Evolutionary conservation across 2,888 invertebrate species (phyloP), one percentile per base, ranked within the genome.

Genomic region (Sceliomorpha sp.): DNA sequence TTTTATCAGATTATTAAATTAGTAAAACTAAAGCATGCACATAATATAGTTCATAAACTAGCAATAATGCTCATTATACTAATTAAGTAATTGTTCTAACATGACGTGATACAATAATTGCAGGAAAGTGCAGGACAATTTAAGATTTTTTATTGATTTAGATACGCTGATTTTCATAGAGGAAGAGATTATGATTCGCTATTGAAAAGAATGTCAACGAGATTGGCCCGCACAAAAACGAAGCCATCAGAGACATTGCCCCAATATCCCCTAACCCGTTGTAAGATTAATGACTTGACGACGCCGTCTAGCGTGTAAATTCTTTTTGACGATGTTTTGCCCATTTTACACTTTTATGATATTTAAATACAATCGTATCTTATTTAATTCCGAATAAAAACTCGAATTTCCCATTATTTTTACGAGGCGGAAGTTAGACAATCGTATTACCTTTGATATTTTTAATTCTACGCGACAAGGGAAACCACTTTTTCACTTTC

Each of bases 241-340:
- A 14, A 26, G n/a, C 39, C 56, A 58, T 66, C 64, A 58, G 51
- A 58, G 51, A 45, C 53, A 34, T 66, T 51, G 58, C 32, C 53
- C 58, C 51, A 66, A 59, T 66, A 59, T 58, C 50, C 50, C n/a
- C 47, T 67, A 67, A 55, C 59, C 67, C 67, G 67, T 67, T 59
- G 59, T 53, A 45, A 59, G 66, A 66, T 59, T 59, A 66, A 66
- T 66, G 66, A 53, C 53, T 59, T 47, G 58, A 59, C 51, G 59
- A 66, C 66, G 66, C 59, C 53, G 53, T 45, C 66, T 66, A 53
- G 58, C 66, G 66, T 66, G 53, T 59, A 58, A 66, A 66, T 32
- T 24, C 55, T 60, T 67, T 60, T 59, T 48, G 17, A 32, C 42
- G 17, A 53, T 59, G 53, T 59, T 40, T 40, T 40, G 44, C 40